A percentile compares a stretch with the other conserved stretches of the same genome.
Conservation (phyloP, 2,797 vertebrate species). For the Philypnodon macrostomus region DNA sequence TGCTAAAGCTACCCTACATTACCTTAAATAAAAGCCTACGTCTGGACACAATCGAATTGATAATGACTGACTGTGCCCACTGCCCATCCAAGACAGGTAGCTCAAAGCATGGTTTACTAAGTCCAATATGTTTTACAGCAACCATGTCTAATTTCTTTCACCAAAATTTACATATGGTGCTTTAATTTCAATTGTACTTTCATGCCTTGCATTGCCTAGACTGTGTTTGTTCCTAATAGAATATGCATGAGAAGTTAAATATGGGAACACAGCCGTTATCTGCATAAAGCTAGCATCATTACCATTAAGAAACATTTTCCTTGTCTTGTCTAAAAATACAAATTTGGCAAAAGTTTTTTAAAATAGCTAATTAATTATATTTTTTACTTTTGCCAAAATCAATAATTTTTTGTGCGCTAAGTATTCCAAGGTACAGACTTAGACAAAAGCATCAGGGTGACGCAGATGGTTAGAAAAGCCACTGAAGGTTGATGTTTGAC, state of each 20-base stretch:
- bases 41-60: too few relatives aligned
- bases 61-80: too few relatives aligned
- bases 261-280: neutral
- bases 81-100: too few relatives aligned
- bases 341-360: neutral
- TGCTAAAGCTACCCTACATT: too few relatives aligned
- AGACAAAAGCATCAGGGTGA: constrained; percentile 18
- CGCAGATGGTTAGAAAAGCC: constrained; percentile 20
- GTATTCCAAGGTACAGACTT: constrained; percentile 14
- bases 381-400: constrained; percentile 1
- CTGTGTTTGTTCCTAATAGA: neutral
- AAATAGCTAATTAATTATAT: neutral
- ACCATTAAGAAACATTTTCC: neutral
- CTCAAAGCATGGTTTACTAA: too few relatives aligned
- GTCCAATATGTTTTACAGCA: too few relatives aligned
- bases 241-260: neutral
- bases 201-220: neutral
- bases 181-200: too few relatives aligned
- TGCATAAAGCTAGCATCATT: too few relatives aligned
- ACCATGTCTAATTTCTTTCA: too few relatives aligned
- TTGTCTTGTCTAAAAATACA: neutral
- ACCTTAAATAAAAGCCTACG: too few relatives aligned
- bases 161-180: too few relatives aligned
- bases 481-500: too few relatives aligned
- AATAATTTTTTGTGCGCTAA: neutral